phyloP scores from a whole-genome alignment of 2,888 invertebrate genomes.

The Odontocerum albicorne region DNA sequence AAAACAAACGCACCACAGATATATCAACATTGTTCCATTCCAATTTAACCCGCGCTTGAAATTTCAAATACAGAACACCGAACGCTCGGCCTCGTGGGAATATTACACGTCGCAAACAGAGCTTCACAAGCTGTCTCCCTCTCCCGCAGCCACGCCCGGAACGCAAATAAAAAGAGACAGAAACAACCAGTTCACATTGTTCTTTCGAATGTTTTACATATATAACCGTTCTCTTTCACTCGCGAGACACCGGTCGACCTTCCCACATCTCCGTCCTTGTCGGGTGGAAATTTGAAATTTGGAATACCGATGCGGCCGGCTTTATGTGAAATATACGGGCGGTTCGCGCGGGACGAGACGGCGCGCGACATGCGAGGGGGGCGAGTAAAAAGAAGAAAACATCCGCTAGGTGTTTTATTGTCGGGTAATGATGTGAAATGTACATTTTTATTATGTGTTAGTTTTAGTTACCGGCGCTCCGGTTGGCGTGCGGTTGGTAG shows the following conservation, averaged over 20 bases:
- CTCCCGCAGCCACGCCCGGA: neutral
- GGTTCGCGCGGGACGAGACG: constrained; percentile 5
- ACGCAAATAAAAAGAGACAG: neutral
- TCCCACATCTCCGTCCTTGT: constrained; percentile 9
- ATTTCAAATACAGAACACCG: constrained; percentile 3
- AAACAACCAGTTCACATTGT: neutral
- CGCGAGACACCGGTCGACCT: neutral
- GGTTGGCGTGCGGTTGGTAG: too few relatives aligned
- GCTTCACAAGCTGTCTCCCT: neutral
- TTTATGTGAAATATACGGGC: constrained; percentile 17
- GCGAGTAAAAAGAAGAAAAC: neutral
- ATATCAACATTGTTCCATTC: neutral
- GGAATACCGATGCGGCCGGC: constrained; percentile 24
- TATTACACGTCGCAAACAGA: neutral
- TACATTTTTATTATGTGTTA: neutral
- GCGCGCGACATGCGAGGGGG: neutral
- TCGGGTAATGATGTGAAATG: neutral
- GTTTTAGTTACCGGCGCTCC: neutral
- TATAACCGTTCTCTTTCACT: neutral
- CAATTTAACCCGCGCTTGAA: constrained; percentile 24
- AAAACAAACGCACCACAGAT: too few relatives aligned
- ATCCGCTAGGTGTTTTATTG: neutral
- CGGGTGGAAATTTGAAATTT: constrained; percentile 21
- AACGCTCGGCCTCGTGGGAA: constrained; percentile 16
- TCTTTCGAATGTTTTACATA: neutral